phyloP scores from a whole-genome alignment of 2,113 vertebrate species.

The Cebus imitator region DNA sequence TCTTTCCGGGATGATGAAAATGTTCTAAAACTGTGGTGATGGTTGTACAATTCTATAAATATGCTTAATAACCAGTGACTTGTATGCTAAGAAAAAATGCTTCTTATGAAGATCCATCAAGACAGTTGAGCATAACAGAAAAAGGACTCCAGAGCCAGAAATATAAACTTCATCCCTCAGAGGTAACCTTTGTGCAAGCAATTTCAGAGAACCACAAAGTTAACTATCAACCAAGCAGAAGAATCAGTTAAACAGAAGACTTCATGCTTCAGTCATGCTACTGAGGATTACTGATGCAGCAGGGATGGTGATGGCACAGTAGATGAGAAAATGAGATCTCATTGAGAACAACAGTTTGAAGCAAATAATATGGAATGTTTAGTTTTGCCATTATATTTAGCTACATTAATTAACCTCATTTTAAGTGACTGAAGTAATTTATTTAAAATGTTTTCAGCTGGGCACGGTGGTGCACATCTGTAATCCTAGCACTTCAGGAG shows the following conservation, averaged over 20 bases:
- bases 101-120: not conserved
- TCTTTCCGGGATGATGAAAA: not conserved
- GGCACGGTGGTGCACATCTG: too few species aligned
- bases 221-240: not conserved
- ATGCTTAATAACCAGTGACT: not conserved
- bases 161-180: not conserved
- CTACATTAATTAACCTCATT: not conserved
- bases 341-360: not conserved
- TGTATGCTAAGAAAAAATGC: not conserved
- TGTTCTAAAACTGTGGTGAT: not conserved
- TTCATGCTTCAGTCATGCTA: not conserved
- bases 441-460: too few species aligned
- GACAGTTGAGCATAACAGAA: not conserved
- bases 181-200: not conserved
- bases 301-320: not conserved
- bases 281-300: not conserved
- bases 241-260: not conserved
- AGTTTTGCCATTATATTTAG: not conserved
- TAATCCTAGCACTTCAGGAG: too few species aligned
- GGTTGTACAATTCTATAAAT: not conserved
- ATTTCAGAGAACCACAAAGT: not conserved
- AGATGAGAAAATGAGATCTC: not conserved
- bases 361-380: not conserved
- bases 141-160: not conserved
- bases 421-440: not conserved